Percentiles rank a stretch among this genome's conserved stretches.
Evolutionary conservation across 2,113 vertebrate genomes (phyloP).

Genomic region (Ramphastos sulfuratus): DNA sequence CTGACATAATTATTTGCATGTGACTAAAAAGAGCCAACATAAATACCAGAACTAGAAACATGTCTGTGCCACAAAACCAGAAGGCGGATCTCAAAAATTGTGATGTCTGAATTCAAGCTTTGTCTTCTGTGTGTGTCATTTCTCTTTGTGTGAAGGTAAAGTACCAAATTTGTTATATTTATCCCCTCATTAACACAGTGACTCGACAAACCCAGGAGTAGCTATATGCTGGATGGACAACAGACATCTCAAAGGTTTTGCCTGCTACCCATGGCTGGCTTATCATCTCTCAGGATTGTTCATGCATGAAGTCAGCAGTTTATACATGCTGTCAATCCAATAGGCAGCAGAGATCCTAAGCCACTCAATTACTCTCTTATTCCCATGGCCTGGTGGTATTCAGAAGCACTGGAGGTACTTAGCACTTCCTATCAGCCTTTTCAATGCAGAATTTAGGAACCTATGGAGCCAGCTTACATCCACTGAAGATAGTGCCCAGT

Average conservation of each 20-base stretch:
- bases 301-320: neutral
- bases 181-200: neutral
- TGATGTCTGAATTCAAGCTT: neutral
- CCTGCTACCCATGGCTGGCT: neutral
- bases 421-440: neutral
- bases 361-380: neutral
- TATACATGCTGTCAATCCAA: accelerated
- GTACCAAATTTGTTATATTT: neutral
- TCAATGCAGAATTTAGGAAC: neutral
- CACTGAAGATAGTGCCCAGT: neutral
- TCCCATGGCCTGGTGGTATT: neutral
- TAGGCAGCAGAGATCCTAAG: neutral
- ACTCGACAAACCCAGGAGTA: neutral
- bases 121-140: neutral
- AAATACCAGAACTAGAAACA: constrained; percentile 20
- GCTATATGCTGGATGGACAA: neutral
- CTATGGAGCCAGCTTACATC: neutral
- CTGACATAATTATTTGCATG: constrained; percentile 34
- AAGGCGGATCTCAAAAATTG: neutral
- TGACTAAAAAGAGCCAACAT: neutral
- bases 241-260: neutral
- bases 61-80: neutral
- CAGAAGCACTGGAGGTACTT: neutral
- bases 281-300: neutral
- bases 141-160: neutral